Evolutionary conservation across 2,113 vertebrate species (phyloP).

Genomic region (Mionectes macconnelli): DNA sequence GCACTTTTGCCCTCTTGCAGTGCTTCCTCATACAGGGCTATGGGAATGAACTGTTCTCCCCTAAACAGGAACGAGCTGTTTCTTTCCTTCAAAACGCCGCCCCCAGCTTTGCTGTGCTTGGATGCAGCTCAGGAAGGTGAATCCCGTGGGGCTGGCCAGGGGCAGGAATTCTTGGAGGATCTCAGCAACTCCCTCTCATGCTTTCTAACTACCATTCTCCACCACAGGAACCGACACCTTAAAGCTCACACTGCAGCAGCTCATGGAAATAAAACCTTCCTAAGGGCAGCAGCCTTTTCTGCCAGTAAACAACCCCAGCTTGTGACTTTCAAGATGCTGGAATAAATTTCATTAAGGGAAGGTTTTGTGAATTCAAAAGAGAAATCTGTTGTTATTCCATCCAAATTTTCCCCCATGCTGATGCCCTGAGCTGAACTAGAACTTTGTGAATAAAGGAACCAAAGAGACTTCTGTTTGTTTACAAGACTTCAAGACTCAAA

Average conservation of each 20-base stretch:
- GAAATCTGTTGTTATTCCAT: neutral
- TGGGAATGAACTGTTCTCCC: neutral
- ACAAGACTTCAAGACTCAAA: neutral
- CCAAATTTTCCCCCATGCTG: neutral
- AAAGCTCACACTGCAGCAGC: neutral
- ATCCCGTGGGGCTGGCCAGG: neutral
- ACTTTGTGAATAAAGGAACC: constrained; percentile 12
- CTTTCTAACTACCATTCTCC: neutral
- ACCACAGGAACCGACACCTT: neutral
- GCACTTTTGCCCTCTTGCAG: neutral
- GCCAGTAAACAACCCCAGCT: neutral
- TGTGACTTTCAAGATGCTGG: neutral
- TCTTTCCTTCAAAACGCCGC: neutral
- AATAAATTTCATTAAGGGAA: constrained; percentile 11
- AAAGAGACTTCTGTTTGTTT: constrained; percentile 34
- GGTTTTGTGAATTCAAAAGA: neutral
- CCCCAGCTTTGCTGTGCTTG: neutral
- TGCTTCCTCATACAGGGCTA: neutral
- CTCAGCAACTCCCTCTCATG: neutral
- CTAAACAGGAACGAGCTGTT: neutral
- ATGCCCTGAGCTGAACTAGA: constrained; percentile 6
- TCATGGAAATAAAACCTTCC: neutral
- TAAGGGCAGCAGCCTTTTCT: neutral
- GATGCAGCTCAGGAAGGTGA: neutral
- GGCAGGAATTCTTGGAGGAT: neutral